Conservation (phyloP, 2,113 vertebrate species). For the Paedocypris sp. region DNA sequence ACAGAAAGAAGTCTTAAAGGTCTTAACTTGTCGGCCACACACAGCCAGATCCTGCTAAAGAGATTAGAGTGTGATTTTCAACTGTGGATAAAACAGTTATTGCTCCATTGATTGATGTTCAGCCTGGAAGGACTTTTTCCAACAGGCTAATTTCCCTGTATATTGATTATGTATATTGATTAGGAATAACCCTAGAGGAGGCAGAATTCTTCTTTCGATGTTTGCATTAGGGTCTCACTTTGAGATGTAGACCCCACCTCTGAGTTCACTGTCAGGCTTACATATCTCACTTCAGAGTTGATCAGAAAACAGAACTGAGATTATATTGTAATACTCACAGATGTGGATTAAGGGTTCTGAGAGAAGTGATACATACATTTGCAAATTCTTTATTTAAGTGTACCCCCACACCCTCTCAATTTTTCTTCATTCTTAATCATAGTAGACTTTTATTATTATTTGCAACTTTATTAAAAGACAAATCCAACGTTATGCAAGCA, state of each 20-base stretch:
- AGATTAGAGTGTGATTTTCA: constrained; percentile 49
- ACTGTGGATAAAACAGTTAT: constrained; percentile 41
- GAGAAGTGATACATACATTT: no score
- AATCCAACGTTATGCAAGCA: no score
- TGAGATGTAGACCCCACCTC: constrained; percentile 35
- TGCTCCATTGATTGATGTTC: constrained; percentile 52
- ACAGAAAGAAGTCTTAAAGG: not conserved
- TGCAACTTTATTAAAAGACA: no score
- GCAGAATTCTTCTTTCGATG: constrained; percentile 20
- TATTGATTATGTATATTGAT: constrained; percentile 67
- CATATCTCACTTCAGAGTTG: not conserved
- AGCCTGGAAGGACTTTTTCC: constrained; percentile 52
- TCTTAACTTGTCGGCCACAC: constrained; percentile 32
- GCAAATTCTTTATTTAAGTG: no score
- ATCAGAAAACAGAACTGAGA: no score
- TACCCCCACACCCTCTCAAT: no score
- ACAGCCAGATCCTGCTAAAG: constrained; percentile 43
- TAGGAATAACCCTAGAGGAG: constrained; percentile 47
- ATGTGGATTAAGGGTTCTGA: no score
- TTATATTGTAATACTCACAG: no score
- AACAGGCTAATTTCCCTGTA: constrained; percentile 60
- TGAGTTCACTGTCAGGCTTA: constrained; percentile 10
- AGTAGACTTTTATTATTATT: no score
- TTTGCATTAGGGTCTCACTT: constrained; percentile 34
- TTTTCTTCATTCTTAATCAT: no score